Evolutionary conservation across 2,888 invertebrate genomes (phyloP).

Genomic region (Endomychus coccineus): DNA sequence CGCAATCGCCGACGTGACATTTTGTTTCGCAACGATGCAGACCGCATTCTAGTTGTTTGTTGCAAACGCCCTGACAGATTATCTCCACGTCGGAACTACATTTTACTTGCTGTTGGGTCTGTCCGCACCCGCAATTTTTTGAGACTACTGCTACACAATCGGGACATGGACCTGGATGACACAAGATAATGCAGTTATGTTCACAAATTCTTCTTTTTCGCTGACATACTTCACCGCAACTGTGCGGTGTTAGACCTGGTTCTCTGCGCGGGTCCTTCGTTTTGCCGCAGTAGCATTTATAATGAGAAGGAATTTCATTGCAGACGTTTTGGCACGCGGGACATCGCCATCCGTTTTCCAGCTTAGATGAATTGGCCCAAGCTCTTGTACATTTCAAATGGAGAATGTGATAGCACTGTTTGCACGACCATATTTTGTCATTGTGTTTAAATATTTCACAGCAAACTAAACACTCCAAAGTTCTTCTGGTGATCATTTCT

Average conservation of each 20-base stretch:
- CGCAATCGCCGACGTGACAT: slow-evolving; percentile 78
- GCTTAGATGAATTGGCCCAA: slow-evolving; percentile 81
- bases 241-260: slow-evolving; percentile 63
- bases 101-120: slow-evolving; percentile 57
- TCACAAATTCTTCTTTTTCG: slow-evolving; percentile 49
- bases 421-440: slow-evolving; percentile 85
- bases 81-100: slow-evolving; percentile 67
- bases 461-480: slow-evolving; percentile 90
- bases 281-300: slow-evolving; percentile 88
- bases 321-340: slow-evolving; percentile 89
- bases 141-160: slow-evolving; percentile 72
- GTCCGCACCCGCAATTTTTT: slow-evolving; percentile 71
- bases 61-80: slow-evolving; percentile 68
- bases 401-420: slow-evolving; percentile 85
- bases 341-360: slow-evolving; percentile 84
- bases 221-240: slow-evolving; percentile 84
- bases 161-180: slow-evolving; percentile 94
- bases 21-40: slow-evolving; percentile 63
- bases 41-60: slow-evolving; percentile 66
- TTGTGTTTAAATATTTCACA: slow-evolving; percentile 76
- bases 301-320: slow-evolving; percentile 66
- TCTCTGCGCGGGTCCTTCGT: slow-evolving; percentile 65
- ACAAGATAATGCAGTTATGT: slow-evolving; percentile 70
- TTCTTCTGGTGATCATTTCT: slow-evolving; percentile 73
- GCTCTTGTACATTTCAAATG: slow-evolving; percentile 85